Percentiles rank a stretch among this genome's conserved stretches.
These are phyloP conservation scores for Drosophila erecta DNA, from an alignment of 1,140 invertebrate species.

Conservation along the genomic window DNA sequence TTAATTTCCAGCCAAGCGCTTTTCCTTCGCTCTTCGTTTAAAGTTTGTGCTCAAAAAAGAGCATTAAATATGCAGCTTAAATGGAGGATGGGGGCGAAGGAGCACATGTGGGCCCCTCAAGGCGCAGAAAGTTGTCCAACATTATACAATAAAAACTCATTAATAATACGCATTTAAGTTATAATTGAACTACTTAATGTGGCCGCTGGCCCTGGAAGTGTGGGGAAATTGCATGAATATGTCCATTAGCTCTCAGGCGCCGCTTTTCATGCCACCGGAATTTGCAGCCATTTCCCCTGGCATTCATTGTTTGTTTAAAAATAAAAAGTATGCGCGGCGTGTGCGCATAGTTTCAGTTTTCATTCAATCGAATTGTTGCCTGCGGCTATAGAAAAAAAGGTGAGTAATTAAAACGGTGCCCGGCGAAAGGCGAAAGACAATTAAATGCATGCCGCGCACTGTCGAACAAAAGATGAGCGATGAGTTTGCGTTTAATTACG, in stretches of 20 bases:
- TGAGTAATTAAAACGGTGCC: constrained; percentile 78
- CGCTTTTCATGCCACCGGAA: constrained; percentile 12
- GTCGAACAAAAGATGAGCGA: constrained; percentile 65
- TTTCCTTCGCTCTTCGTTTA: constrained; percentile 30
- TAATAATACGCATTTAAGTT: constrained; percentile 82
- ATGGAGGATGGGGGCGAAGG: not conserved
- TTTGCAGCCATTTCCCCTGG: constrained; percentile 17
- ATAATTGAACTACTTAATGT: constrained; percentile 82
- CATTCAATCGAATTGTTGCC: constrained; percentile 68
- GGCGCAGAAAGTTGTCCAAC: constrained; percentile 55
- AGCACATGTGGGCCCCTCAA: constrained; percentile 25
- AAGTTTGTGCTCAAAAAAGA: constrained; percentile 44
- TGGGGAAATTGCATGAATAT: constrained; percentile 54
- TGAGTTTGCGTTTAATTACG: constrained; percentile 70
- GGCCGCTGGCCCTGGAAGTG: constrained; percentile 34
- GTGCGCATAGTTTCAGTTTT: constrained; percentile 61
- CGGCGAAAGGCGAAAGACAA: constrained; percentile 60
- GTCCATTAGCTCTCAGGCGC: constrained; percentile 26
- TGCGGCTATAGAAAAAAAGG: constrained; percentile 63
- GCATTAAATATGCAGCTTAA: constrained; percentile 67
- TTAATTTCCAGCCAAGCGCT: constrained; percentile 9
- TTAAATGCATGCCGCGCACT: constrained; percentile 71
- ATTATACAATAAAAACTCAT: constrained; percentile 82
- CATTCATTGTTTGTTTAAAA: constrained; percentile 40
- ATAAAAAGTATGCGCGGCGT: constrained; percentile 23